Conservation (phyloP, 2,888 invertebrate genomes). For the Argyresthia albistria region DNA sequence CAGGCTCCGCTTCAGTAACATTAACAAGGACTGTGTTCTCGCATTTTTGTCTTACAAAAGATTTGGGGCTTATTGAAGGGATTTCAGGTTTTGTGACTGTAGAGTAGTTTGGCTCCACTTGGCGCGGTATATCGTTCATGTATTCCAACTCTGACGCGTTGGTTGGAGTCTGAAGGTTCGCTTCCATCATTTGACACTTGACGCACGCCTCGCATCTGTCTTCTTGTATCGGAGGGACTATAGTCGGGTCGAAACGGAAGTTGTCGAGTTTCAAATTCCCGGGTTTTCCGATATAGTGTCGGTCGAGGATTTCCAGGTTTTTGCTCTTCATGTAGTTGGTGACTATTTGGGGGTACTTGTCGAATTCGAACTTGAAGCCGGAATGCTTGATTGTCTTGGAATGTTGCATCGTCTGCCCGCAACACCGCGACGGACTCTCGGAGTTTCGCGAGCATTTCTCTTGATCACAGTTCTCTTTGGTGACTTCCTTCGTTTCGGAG, state of each 20-base stretch:
- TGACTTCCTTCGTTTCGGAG: not conserved
- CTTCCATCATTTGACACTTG: constrained; percentile 66
- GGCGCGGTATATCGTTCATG: constrained; percentile 56
- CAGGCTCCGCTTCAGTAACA: constrained; percentile 10
- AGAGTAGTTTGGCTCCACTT: constrained; percentile 52
- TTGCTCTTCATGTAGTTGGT: constrained; percentile 84
- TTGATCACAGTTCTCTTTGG: constrained; percentile 24
- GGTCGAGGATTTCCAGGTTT: constrained; percentile 75
- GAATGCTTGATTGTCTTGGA: constrained; percentile 76
- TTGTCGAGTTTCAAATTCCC: constrained; percentile 67
- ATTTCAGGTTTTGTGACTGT: constrained; percentile 25
- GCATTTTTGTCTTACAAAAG: constrained; percentile 49
- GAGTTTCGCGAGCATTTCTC: constrained; percentile 20
- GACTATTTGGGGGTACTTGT: constrained; percentile 81
- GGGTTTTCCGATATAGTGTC: constrained; percentile 71
- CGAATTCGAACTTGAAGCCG: constrained; percentile 81
- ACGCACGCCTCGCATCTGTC: constrained; percentile 69
- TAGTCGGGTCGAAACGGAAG: constrained; percentile 62
- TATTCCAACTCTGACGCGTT: constrained; percentile 82
- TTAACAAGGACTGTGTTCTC: constrained; percentile 61
- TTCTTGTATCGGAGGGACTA: constrained; percentile 55
- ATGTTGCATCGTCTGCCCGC: constrained; percentile 67
- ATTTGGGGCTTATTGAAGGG: constrained; percentile 42
- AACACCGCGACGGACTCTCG: constrained; percentile 55
- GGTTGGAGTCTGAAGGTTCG: constrained; percentile 80